A percentile compares a stretch with the other conserved stretches of the same genome.
phyloP scores from a whole-genome alignment of 2,888 invertebrate species.

The Amblyteles armatorius region DNA sequence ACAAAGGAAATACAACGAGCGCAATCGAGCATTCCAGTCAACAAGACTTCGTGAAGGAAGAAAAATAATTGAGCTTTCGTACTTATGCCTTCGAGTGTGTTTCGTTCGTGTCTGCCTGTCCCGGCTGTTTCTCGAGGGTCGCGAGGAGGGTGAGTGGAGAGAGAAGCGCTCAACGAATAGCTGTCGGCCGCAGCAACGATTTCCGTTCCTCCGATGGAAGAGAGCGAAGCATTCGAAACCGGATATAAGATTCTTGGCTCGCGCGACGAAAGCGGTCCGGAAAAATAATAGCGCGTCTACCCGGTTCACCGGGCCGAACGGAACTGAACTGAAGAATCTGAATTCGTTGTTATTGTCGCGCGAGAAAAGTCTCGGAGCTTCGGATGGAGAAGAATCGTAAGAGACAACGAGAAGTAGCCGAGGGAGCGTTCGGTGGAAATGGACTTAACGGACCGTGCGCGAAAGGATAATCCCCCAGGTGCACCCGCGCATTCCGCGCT shows the following conservation, averaged over 20 bases:
- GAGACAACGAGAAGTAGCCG: constrained; percentile 8
- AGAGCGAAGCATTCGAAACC: background rate
- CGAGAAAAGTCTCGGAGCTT: background rate
- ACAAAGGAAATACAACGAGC: too few species aligned
- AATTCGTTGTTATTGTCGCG: constrained; percentile 24
- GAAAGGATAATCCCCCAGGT: constrained; percentile 30
- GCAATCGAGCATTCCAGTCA: too few species aligned
- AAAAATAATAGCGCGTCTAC: too few species aligned
- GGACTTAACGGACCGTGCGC: constrained; percentile 34
- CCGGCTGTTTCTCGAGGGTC: background rate
- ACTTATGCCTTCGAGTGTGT: too few species aligned
- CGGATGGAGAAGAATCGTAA: background rate
- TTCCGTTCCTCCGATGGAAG: background rate
- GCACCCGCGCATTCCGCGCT: background rate
- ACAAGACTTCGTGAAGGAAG: too few species aligned
- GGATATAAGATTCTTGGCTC: too few species aligned
- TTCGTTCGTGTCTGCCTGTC: too few species aligned
- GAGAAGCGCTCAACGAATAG: too few species aligned
- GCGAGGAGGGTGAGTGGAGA: background rate
- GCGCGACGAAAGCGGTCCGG: too few species aligned
- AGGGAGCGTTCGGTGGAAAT: constrained; percentile 5
- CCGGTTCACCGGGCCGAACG: background rate
- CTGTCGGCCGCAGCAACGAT: background rate
- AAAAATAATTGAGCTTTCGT: too few species aligned
- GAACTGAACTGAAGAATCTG: constrained; percentile 16